These are phyloP conservation scores for Antheraea pernyi DNA, from an alignment of 1,140 invertebrate species.

Conservation along the genomic window DNA sequence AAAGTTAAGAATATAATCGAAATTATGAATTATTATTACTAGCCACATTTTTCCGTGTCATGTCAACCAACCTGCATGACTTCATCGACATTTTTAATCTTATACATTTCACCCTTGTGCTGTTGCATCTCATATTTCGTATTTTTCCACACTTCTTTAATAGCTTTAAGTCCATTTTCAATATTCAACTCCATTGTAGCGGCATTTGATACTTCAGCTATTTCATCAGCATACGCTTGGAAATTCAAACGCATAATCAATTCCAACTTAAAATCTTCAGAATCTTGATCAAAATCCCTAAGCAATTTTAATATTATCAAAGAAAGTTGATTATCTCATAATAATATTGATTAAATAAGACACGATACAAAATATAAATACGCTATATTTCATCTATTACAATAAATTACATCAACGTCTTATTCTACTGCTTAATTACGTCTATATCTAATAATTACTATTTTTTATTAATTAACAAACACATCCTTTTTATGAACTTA, in stretches of 20 bases:
- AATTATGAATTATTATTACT: too few species aligned
- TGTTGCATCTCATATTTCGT: constrained; percentile 85
- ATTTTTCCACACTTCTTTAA: constrained; percentile 84
- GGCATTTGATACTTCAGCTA: constrained; percentile 89
- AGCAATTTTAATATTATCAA: background rate
- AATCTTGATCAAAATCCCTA: constrained; percentile 87
- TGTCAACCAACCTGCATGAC: constrained; percentile 80
- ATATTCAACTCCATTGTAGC: constrained; percentile 92
- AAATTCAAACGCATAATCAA: constrained; percentile 88
- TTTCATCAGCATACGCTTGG: constrained; percentile 88
- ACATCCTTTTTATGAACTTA: constrained; percentile 34
- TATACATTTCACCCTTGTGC: constrained; percentile 84
- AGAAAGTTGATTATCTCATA: background rate
- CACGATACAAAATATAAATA: background rate
- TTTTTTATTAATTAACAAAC: too few species aligned
- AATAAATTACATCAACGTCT: background rate
- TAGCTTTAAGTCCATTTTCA: constrained; percentile 87
- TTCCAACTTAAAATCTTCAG: constrained; percentile 88
- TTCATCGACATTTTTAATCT: constrained; percentile 85
- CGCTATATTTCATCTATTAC: background rate
- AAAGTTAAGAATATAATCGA: too few species aligned
- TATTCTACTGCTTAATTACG: too few species aligned
- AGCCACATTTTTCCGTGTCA: too few species aligned
- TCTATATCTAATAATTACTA: too few species aligned
- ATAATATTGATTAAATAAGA: background rate